These are phyloP conservation scores for Sylvia borin DNA, from an alignment of 2,797 vertebrate species.

Conservation along the genomic window DNA sequence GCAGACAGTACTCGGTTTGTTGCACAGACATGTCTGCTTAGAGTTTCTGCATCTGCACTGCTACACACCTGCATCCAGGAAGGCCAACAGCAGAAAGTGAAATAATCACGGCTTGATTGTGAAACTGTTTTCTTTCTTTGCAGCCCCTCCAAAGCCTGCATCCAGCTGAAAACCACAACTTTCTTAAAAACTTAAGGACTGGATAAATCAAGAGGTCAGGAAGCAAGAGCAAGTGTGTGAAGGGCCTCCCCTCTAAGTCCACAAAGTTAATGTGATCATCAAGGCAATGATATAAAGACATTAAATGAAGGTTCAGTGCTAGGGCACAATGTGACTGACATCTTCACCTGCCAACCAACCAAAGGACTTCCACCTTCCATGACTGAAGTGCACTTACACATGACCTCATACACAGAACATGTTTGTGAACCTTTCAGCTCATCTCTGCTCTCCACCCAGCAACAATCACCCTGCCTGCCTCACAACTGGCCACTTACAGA, in stretches of 20 bases:
- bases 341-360: background rate
- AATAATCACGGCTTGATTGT: background rate
- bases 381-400: background rate
- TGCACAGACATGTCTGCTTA: background rate
- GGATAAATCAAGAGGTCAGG: background rate
- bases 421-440: background rate
- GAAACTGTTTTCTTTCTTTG: background rate
- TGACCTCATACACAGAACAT: fast-evolving
- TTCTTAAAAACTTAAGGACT: background rate
- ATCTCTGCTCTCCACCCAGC: background rate
- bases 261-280: fast-evolving
- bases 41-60: background rate
- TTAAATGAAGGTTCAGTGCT: background rate
- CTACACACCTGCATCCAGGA: background rate
- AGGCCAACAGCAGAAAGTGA: background rate
- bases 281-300: background rate
- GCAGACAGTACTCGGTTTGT: background rate
- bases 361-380: background rate
- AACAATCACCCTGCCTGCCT: background rate
- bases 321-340: background rate
- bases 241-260: background rate
- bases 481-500: background rate
- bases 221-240: background rate
- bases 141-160: background rate
- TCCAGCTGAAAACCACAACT: background rate